Base-by-base conservation (phyloP, 2,888 invertebrate genomes). In the Sminthurides aquaticus region DNA sequence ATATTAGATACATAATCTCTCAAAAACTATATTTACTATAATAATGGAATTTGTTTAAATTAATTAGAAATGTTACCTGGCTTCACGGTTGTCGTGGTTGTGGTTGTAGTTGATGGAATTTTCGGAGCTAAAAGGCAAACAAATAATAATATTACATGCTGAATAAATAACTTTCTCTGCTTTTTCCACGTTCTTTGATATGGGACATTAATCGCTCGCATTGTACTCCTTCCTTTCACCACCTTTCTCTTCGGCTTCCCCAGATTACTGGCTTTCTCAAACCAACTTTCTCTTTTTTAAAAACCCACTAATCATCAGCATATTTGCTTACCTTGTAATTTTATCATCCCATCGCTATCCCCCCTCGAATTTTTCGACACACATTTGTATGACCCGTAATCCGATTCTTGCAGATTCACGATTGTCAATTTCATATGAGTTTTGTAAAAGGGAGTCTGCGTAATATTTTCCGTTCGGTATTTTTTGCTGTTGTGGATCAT, bases 301-400 rank as follows among this genome's bases (percentile, higher is more conserved):
- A n/a, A n/a, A n/a, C n/a, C n/a, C n/a, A n/a, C n/a, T n/a, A n/a
- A n/a, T n/a, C n/a, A n/a, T n/a, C n/a, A n/a, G n/a, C n/a, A n/a
- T n/a, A n/a, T n/a, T n/a, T n/a, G 86, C 90, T 88, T 83, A 92
- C 92, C 88, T 80, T 92, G 91, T 71, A 93, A 83, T 75, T 90
- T 85, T 78, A 93, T 92, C 69, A 87, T 87, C 72, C 92, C 92
- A 79, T 91, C 91, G 57, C 91, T 92, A 79, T 91, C 91, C 69
- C 92, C 74, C 2, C 92, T 84, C 65, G 91, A 91, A 81, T 93
- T 92, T 81, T 92, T 92, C 68, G 92, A 89, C 26, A 89, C 85
- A 79, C 76, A 76, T 62, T 72, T 73, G 64, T 76, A 76, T 20
- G 60, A 70, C 24, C 91, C 92, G 77, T 89, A 91, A 79, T 94